These are phyloP conservation scores for Dasyornis broadbenti DNA, from an alignment of 2,113 vertebrate species.

Conservation along the genomic window DNA sequence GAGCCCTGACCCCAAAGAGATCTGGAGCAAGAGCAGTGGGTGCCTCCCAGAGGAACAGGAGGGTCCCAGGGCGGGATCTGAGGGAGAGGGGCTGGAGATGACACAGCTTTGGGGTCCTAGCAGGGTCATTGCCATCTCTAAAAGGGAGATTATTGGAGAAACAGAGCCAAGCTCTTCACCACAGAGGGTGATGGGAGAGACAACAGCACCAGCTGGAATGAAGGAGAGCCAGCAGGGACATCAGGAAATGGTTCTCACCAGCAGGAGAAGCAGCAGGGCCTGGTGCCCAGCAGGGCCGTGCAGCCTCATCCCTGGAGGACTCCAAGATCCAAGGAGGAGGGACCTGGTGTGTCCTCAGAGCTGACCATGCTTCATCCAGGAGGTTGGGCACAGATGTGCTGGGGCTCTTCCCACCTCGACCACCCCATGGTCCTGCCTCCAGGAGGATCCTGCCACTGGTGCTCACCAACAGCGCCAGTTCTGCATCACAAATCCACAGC, in stretches of 20 bases:
- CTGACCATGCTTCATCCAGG: background rate
- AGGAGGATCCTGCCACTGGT: background rate
- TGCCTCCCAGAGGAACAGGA: background rate
- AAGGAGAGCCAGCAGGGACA: background rate
- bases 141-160: background rate
- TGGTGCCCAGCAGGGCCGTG: accelerated
- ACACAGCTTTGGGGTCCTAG: background rate
- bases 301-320: background rate
- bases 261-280: background rate
- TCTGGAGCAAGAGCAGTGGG: background rate
- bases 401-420: background rate
- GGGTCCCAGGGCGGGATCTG: background rate
- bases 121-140: background rate
- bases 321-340: accelerated
- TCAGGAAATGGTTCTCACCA: background rate
- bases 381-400: accelerated
- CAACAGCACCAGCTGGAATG: accelerated
- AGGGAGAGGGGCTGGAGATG: background rate
- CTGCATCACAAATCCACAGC: accelerated
- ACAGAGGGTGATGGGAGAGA: background rate
- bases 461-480: background rate
- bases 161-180: background rate
- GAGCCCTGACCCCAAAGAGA: too few relatives aligned
- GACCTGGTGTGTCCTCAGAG: background rate
- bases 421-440: background rate